These are phyloP conservation scores for Eubasilissa regina DNA, from an alignment of 1,140 invertebrate species.

Conservation along the genomic window DNA sequence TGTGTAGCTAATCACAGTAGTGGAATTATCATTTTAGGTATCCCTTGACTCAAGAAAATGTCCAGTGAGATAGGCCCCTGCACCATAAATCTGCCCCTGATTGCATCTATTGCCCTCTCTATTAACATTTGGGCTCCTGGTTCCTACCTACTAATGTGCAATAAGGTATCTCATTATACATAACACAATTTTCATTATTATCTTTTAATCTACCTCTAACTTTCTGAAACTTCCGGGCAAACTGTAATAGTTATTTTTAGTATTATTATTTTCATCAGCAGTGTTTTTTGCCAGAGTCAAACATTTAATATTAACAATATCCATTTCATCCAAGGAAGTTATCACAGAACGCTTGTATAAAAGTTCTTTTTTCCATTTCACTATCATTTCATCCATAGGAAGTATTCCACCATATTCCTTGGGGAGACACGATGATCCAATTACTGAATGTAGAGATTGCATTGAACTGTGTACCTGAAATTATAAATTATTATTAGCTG, in stretches of 20 bases:
- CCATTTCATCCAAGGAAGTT: slow-evolving; percentile 80
- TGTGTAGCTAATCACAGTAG: too few relatives aligned
- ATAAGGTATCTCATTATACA: too few relatives aligned
- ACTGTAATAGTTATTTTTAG: slow-evolving; percentile 3
- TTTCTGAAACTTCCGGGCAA: slow-evolving; percentile 43
- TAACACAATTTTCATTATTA: not conserved
- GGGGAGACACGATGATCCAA: slow-evolving; percentile 79
- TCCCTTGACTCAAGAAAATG: too few relatives aligned
- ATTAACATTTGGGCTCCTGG: too few relatives aligned
- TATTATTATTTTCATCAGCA: slow-evolving; percentile 26
- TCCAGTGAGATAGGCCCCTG: too few relatives aligned
- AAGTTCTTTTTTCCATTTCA: slow-evolving; percentile 77
- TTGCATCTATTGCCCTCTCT: too few relatives aligned
- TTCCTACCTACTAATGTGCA: too few relatives aligned
- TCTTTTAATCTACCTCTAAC: slow-evolving; percentile 32
- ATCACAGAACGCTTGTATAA: slow-evolving; percentile 76
- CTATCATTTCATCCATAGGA: slow-evolving; percentile 84
- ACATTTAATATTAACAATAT: slow-evolving; percentile 66
- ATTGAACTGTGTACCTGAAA: slow-evolving; percentile 16
- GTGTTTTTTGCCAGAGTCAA: not conserved
- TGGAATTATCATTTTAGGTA: too few relatives aligned
- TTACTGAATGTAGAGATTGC: not conserved
- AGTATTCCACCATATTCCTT: slow-evolving; percentile 84
- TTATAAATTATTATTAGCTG: not conserved
- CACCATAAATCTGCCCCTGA: too few relatives aligned